Conservation (phyloP, 30 jellyfish, hydroid and myxozoan species). For the Mastigias papua region DNA sequence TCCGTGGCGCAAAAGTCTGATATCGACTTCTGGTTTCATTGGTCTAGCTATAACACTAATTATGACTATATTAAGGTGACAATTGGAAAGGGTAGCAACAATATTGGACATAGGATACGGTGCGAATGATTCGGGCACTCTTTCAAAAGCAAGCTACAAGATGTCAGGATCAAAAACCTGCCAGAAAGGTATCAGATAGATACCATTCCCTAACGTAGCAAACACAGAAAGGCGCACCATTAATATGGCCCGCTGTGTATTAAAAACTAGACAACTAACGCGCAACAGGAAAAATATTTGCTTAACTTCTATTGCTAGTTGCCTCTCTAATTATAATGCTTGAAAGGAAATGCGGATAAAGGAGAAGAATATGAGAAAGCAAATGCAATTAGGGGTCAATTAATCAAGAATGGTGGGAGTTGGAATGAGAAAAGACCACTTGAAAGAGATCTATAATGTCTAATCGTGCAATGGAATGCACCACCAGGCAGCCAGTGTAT, state of each 20-base stretch:
- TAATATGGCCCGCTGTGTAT: background rate
- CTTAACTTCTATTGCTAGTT: background rate
- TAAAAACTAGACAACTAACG: background rate
- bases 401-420: constrained; percentile 7
- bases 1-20: too few species aligned
- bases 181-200: too few species aligned
- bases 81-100: too few species aligned
- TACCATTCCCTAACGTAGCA: too few species aligned
- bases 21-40: too few species aligned
- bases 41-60: too few species aligned
- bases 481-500: background rate
- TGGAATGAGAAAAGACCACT: constrained; percentile 30
- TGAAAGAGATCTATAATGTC: constrained; percentile 15
- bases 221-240: background rate
- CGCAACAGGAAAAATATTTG: background rate
- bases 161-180: too few species aligned
- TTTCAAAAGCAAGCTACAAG: too few species aligned
- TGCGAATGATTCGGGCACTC: too few species aligned
- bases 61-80: too few species aligned
- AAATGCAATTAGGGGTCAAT: constrained; percentile 63
- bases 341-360: constrained; percentile 4
- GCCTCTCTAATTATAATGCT: constrained; percentile 4
- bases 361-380: constrained; percentile 9
- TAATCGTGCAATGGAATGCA: constrained; percentile 37
- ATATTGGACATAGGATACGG: too few species aligned